phyloP scores from a whole-genome alignment of 2,888 invertebrate genomes.

The Margaritifera margaritifera region DNA sequence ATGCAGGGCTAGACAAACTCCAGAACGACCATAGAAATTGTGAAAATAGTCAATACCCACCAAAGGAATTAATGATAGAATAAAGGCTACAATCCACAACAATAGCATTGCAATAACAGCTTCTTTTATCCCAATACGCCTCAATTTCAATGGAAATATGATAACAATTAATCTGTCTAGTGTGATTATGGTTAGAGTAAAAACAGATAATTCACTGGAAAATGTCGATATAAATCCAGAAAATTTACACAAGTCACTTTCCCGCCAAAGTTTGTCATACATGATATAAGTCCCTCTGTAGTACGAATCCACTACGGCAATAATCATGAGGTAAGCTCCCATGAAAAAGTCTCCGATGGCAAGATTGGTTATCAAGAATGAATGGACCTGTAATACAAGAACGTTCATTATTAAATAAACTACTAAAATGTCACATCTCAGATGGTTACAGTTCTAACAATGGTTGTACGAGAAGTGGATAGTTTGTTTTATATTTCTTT shows the following conservation, averaged over 20 bases:
- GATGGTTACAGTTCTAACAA: not conserved
- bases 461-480: too few relatives aligned
- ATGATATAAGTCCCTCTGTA: conserved; percentile 74
- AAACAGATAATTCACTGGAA: conserved; percentile 73
- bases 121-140: conserved; percentile 60
- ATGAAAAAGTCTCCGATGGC: conserved; percentile 69
- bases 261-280: conserved; percentile 64
- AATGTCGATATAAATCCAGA: conserved; percentile 71
- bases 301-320: conserved; percentile 67
- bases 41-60: conserved; percentile 71
- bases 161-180: conserved; percentile 72
- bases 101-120: conserved; percentile 61
- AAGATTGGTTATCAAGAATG: conserved; percentile 69
- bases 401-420: not conserved
- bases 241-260: conserved; percentile 64
- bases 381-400: conserved; percentile 71
- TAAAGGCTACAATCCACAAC: conserved; percentile 62
- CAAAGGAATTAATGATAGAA: conserved; percentile 61
- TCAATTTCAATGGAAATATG: conserved; percentile 68
- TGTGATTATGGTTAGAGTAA: conserved; percentile 73
- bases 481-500: not conserved
- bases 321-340: conserved; percentile 69
- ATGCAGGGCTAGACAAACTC: conserved; percentile 76
- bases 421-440: not conserved
- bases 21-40: conserved; percentile 76